phyloP scores from a whole-genome alignment of 2,888 invertebrate genomes.

The Perithous albicinctus region DNA sequence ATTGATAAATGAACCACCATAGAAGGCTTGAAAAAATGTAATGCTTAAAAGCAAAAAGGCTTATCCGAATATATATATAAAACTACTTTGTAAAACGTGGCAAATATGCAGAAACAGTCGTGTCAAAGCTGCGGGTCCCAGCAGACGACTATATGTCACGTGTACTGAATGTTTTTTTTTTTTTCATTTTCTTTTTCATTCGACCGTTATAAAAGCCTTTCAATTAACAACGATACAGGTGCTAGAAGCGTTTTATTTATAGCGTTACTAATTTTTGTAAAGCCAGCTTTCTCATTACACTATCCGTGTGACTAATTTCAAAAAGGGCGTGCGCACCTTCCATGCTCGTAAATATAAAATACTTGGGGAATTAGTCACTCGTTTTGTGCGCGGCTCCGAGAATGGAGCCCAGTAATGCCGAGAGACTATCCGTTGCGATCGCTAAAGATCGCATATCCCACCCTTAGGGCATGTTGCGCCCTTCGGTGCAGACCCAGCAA shows the following conservation, averaged over 20 bases:
- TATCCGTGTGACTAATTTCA: not conserved
- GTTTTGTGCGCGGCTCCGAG: not conserved
- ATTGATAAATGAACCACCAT: not conserved
- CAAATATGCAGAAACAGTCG: not conserved
- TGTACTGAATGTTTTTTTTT: not conserved
- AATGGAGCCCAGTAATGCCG: not conserved
- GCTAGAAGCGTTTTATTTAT: not conserved
- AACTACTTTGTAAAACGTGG: not conserved
- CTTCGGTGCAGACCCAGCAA: constrained; percentile 3
- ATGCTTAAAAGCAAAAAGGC: not conserved
- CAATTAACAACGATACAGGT: not conserved
- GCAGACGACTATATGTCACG: not conserved
- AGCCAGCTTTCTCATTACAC: not conserved
- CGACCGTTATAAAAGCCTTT: not conserved
- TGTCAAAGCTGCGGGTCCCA: not conserved
- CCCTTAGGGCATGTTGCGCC: not conserved
- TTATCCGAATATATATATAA: not conserved
- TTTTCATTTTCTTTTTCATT: too few relatives aligned
- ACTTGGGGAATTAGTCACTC: not conserved
- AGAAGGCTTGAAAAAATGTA: not conserved
- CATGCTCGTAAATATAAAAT: not conserved
- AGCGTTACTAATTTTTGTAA: not conserved
- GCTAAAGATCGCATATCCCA: constrained; percentile 3
- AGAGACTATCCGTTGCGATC: not conserved
- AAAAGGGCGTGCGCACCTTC: not conserved